phyloP scores from a whole-genome alignment of 1,140 invertebrate species.

The Cardiocondyla obscurior region DNA sequence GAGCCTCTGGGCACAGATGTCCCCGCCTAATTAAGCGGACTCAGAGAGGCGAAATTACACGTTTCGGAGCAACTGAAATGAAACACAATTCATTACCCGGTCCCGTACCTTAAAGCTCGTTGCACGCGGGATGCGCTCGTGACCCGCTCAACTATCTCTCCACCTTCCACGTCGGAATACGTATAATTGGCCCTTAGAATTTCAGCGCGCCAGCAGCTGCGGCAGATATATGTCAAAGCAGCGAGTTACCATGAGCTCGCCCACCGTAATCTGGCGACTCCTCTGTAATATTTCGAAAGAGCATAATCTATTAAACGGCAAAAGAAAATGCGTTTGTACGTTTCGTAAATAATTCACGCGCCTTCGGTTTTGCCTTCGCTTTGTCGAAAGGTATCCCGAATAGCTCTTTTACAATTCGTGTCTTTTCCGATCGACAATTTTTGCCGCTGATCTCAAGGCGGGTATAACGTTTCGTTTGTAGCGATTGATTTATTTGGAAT shows the following conservation, averaged over 20 bases:
- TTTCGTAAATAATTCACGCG: not conserved
- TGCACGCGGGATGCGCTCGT: conserved; percentile 58
- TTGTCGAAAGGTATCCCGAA: not conserved
- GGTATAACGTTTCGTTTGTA: no score
- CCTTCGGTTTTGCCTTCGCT: not conserved
- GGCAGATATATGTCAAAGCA: conserved; percentile 37
- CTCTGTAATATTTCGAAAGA: conserved; percentile 8
- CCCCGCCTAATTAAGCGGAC: conserved; percentile 80
- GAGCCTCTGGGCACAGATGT: conserved; percentile 81
- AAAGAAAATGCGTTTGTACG: not conserved
- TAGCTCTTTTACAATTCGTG: not conserved
- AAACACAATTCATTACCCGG: conserved; percentile 81
- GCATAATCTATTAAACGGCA: conserved; percentile 27
- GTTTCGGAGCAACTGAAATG: conserved; percentile 80
- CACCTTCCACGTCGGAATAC: conserved; percentile 37
- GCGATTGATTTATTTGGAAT: no score
- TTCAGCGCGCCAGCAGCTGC: conserved; percentile 64
- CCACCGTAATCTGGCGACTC: conserved; percentile 21
- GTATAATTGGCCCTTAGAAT: conserved; percentile 71
- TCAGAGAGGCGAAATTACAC: conserved; percentile 78
- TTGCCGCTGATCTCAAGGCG: not conserved
- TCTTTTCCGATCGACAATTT: not conserved
- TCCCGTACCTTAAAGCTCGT: conserved; percentile 67
- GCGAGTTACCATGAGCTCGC: not conserved
- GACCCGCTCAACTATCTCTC: conserved; percentile 48